These are phyloP conservation scores for Drosophila tripunctata DNA, from an alignment of 2,888 invertebrate species.

Conservation along the genomic window DNA sequence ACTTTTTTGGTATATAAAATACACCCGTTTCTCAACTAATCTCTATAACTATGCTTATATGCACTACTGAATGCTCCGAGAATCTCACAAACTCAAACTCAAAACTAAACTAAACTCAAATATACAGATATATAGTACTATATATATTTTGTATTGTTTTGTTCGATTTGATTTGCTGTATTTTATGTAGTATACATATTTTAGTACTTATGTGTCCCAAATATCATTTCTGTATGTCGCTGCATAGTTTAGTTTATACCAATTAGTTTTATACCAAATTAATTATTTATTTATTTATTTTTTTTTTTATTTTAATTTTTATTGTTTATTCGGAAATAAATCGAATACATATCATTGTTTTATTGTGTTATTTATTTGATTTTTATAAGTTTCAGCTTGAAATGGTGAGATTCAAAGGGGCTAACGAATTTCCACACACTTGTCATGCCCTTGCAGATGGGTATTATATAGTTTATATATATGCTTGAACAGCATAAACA, in stretches of 20 bases:
- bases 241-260: conserved; percentile 20
- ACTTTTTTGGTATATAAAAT: too few species aligned
- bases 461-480: too few species aligned
- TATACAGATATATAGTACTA: too few species aligned
- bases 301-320: neutral
- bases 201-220: conserved; percentile 5
- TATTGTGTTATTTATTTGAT: conserved; percentile 37
- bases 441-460: too few species aligned
- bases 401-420: conserved; percentile 4
- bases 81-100: conserved; percentile 40
- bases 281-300: conserved; percentile 1
- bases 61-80: conserved; percentile 19
- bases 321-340: conserved; percentile 56
- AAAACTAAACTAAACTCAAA: conserved; percentile 3
- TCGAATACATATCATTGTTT: conserved; percentile 71
- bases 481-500: too few species aligned
- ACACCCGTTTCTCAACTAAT: conserved; percentile 1
- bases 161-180: neutral
- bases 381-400: neutral
- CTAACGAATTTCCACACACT: neutral
- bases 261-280: conserved; percentile 14
- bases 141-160: conserved; percentile 12
- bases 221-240: conserved; percentile 17
- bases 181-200: conserved; percentile 7
- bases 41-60: neutral